phyloP scores from a whole-genome alignment of 2,797 vertebrate species.

The Brachymystax lenok region DNA sequence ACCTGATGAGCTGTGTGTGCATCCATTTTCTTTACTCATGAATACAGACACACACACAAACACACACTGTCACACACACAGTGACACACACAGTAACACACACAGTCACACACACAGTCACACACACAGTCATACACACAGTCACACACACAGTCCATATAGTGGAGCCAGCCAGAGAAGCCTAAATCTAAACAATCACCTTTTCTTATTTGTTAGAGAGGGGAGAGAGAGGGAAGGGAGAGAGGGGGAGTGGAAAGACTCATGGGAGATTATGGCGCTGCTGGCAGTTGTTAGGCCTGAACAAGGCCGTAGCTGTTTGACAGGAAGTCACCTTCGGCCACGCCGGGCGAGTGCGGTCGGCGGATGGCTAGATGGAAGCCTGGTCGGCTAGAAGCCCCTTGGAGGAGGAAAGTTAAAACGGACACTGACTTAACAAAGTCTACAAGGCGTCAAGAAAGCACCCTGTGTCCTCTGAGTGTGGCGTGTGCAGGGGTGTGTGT shows the following conservation, averaged over 20 bases:
- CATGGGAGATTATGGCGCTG: slow-evolving; percentile 68
- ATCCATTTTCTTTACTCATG: neutral
- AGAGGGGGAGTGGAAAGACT: slow-evolving; percentile 69
- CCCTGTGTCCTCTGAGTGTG: slow-evolving; percentile 59
- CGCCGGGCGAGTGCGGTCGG: slow-evolving; percentile 42
- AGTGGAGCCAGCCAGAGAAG: slow-evolving; percentile 53
- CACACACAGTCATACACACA: slow-evolving; percentile 50
- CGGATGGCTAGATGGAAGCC: neutral
- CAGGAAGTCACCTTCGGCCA: slow-evolving; percentile 74
- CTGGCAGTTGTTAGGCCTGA: slow-evolving; percentile 16
- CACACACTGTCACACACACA: slow-evolving; percentile 68
- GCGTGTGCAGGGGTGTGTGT: neutral
- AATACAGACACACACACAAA: slow-evolving; percentile 14
- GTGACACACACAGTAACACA: slow-evolving; percentile 17
- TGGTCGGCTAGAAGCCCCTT: slow-evolving; percentile 29
- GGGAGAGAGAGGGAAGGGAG: slow-evolving; percentile 47
- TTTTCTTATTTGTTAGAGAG: slow-evolving; percentile 70
- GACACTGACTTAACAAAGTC: slow-evolving; percentile 70
- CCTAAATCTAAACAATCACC: slow-evolving; percentile 70
- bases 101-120: slow-evolving; percentile 49
- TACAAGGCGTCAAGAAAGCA: slow-evolving; percentile 61
- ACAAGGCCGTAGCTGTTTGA: slow-evolving; percentile 74
- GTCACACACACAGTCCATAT: slow-evolving; percentile 7
- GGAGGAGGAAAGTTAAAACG: slow-evolving; percentile 59
- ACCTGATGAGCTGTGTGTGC: slow-evolving; percentile 63